Evolutionary conservation across 2,888 invertebrate species (phyloP).

Genomic region (Cantharis rufa): DNA sequence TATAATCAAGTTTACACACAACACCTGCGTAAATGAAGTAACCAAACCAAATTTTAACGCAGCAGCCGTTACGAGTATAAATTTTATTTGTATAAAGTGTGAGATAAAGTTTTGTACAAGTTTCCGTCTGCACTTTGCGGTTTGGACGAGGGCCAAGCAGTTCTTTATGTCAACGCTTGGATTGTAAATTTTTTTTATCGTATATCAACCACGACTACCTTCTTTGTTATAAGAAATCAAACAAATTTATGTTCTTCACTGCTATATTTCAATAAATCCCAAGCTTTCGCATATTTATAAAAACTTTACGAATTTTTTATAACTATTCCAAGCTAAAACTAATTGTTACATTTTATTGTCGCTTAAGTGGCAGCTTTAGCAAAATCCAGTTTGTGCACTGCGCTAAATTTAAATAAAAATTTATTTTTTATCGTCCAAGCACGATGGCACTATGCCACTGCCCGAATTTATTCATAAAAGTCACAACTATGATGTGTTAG

Average conservation of each 20-base stretch:
- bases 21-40: constrained; percentile 14
- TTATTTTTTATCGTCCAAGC: too few species aligned
- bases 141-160: constrained; percentile 28
- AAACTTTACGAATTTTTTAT: too few species aligned
- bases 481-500: too few species aligned
- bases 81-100: constrained; percentile 24
- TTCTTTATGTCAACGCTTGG: constrained; percentile 22
- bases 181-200: constrained; percentile 20
- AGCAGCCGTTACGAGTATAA: constrained; percentile 22
- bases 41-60: neutral
- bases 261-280: neutral
- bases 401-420: too few species aligned
- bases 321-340: too few species aligned
- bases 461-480: too few species aligned
- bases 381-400: too few species aligned
- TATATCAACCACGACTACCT: constrained; percentile 21
- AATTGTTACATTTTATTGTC: too few species aligned
- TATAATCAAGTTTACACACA: constrained; percentile 3
- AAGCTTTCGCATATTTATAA: neutral
- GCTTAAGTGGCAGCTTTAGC: too few species aligned
- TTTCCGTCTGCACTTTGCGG: constrained; percentile 27
- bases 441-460: too few species aligned
- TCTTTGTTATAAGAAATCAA: constrained; percentile 7
- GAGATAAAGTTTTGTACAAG: constrained; percentile 31
- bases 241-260: neutral